Evolutionary conservation across 2,113 vertebrate genomes (phyloP), one percentile per base, ranked within the genome.

Genomic region (Fulmarus glacialis): DNA sequence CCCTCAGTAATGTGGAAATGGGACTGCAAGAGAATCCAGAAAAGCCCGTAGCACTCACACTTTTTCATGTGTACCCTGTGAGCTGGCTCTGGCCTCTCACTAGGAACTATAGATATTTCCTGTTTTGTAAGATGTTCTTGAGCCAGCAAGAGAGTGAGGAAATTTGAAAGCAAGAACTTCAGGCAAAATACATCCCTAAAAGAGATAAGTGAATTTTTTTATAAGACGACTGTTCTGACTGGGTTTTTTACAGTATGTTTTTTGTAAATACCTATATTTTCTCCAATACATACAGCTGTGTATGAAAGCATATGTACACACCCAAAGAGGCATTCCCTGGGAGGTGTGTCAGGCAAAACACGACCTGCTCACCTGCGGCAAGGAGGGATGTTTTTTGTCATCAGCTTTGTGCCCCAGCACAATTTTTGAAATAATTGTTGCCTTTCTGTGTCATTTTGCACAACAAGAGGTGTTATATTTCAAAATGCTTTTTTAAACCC

Each of bases 61-160:
- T 74, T 36, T 34, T 89, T 56, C 66, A 15, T n/a, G 70, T 34
- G 81, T 80, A 40, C 45, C 36, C 84, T 77, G 66, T 24, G 81
- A 96, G 87, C 71, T 88, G 79, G 66, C 70, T 64, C 63, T 72
- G 86, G 82, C 34, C 77, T 84, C 70, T 82, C 62, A 17, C 38
- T 27, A 82, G 74, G 78, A 96, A 55, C 71, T 85, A 55, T 32
- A 82, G 91, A 89, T 55, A 90, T 94, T 95, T 97, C 89, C 89
- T 94, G 77, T 55, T 94, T 91, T 19, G 32, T 59, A 55, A 87
- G 67, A 92, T 18, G 32, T 48, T 90, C 70, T 73, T 79, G n/a
- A 88, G 87, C 81, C 93, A 93, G 74, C 10, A 43, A 82, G 42
- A 40, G 18, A 81, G 77, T 32, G 62, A 86, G 42, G 58, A 82